Conservation (phyloP, 1,140 invertebrate species). For the Neotoxoptera formosana region DNA sequence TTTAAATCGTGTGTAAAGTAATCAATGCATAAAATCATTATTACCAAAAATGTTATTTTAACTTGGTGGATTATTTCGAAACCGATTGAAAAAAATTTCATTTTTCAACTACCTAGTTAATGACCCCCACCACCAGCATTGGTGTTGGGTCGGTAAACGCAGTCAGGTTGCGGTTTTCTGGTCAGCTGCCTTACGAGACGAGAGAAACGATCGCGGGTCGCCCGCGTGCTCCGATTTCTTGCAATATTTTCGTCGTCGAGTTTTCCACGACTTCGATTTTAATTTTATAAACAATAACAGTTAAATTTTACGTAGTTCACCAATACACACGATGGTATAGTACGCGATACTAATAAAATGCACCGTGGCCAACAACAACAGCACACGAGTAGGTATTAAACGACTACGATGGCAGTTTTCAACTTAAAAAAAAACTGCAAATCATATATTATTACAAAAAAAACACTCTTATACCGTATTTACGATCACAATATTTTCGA, state of each 20-base stretch:
- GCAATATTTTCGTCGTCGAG: background rate
- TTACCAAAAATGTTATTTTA: no score
- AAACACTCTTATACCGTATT: background rate
- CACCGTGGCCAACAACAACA: background rate
- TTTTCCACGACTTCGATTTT: background rate
- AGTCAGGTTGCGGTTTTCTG: no score
- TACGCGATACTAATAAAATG: background rate
- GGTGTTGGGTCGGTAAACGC: background rate
- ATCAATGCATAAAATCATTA: no score
- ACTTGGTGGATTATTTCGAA: background rate
- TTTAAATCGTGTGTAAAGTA: no score
- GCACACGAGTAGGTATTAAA: slow-evolving; percentile 1
- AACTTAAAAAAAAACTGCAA: background rate
- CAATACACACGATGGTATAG: background rate
- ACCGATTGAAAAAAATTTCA: background rate
- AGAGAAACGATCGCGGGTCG: background rate
- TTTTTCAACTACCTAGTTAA: background rate
- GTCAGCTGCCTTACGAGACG: no score
- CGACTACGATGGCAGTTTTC: background rate
- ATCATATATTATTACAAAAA: background rate
- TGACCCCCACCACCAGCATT: no score
- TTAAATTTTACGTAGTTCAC: background rate
- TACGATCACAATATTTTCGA: background rate
- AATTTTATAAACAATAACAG: background rate
- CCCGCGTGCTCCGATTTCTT: background rate